These are phyloP conservation scores for Drosophila virilis DNA, from an alignment of 1,140 invertebrate genomes.

Conservation along the genomic window DNA sequence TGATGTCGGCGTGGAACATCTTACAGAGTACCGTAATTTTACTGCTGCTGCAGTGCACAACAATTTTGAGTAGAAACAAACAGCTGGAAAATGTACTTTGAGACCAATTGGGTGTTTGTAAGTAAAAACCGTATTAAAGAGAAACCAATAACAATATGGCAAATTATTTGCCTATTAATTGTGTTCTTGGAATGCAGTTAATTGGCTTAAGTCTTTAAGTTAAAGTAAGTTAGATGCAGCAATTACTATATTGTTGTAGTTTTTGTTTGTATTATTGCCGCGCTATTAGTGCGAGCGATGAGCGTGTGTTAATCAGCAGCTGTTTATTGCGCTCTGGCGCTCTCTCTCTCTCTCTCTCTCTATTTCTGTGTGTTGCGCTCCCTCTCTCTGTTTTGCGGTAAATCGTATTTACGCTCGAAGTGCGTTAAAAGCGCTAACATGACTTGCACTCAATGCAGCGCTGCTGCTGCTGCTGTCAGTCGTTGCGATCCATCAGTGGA, in stretches of 20 bases:
- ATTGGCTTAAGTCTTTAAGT: constrained; percentile 22
- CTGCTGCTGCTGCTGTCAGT: constrained; percentile 2
- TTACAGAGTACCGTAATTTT: constrained; percentile 1
- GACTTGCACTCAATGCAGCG: constrained; percentile 29
- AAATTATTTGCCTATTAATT: constrained; percentile 27
- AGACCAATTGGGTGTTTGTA: constrained; percentile 82
- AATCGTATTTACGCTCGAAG: constrained; percentile 1
- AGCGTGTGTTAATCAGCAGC: constrained; percentile 57
- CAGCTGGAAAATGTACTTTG: constrained; percentile 64
- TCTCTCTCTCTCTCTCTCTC: constrained; percentile 4
- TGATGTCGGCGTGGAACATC: constrained; percentile 7
- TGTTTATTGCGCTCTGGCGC: constrained; percentile 30
- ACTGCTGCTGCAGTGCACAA: constrained; percentile 6
- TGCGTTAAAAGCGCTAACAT: constrained; percentile 2
- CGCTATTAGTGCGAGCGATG: not conserved
- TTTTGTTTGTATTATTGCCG: constrained; percentile 13
- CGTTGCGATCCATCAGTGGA: constrained; percentile 40
- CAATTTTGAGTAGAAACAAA: constrained; percentile 1
- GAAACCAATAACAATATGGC: too few species aligned
- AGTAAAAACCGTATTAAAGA: constrained; percentile 42
- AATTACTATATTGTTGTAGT: constrained; percentile 20
- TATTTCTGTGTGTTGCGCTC: constrained; percentile 3
- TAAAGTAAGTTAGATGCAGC: not conserved
- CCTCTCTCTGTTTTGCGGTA: constrained; percentile 20
- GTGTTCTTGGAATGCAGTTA: constrained; percentile 18